Percentiles rank a stretch among this genome's conserved stretches.
Conservation (phyloP, 2,113 vertebrate species). For the Nymphicus hollandicus region DNA sequence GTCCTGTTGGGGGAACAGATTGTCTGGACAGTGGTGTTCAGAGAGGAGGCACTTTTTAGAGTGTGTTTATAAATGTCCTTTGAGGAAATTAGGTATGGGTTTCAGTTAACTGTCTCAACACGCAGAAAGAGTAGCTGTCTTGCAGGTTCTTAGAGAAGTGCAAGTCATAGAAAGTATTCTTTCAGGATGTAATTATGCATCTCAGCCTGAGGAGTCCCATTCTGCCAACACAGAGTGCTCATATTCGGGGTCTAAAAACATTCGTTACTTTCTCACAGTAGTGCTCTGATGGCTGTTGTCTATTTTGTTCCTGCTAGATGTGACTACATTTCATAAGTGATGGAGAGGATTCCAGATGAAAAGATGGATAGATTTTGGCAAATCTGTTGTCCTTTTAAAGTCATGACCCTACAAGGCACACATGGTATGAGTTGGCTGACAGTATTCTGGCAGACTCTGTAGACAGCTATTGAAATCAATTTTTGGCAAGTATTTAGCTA, state of each 20-base stretch:
- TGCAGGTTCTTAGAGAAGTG: neutral
- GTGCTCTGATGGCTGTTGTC: neutral
- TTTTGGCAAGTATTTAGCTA: conserved; percentile 27
- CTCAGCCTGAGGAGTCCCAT: neutral
- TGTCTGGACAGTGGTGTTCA: neutral
- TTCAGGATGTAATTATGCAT: neutral
- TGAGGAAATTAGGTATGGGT: neutral
- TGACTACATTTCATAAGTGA: neutral
- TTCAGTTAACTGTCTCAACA: neutral
- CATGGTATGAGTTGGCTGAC: neutral
- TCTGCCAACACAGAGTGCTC: neutral
- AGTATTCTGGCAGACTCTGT: neutral
- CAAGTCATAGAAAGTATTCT: neutral
- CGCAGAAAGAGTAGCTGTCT: neutral
- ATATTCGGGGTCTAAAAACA: neutral
- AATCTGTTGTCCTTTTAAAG: conserved; percentile 24
- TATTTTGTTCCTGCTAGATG: neutral
- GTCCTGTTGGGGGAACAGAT: neutral
- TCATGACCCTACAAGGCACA: neutral
- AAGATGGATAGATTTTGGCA: conserved; percentile 7
- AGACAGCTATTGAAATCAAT: neutral
- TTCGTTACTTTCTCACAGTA: neutral
- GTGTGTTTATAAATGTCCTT: neutral
- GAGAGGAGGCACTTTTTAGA: neutral
- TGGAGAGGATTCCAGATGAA: neutral